Conservation (phyloP, 2,797 vertebrate species). For the Podarcis siculus region DNA sequence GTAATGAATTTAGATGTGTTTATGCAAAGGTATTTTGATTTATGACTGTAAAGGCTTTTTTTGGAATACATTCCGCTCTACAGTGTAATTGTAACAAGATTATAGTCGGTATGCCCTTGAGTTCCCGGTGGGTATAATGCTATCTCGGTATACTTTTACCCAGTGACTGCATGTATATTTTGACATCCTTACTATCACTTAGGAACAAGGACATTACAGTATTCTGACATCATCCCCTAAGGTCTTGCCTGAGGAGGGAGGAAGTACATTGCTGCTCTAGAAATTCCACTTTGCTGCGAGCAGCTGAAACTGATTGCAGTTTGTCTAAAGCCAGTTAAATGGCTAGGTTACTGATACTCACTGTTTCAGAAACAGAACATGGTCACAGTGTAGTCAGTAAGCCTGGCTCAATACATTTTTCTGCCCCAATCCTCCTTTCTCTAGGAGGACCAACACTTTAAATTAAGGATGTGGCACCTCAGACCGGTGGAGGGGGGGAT, state of each 20-base stretch:
- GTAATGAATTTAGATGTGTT: neutral
- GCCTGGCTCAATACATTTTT: neutral
- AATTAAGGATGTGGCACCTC: too few species aligned
- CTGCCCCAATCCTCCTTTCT: neutral
- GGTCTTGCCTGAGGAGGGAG: conserved; percentile 15
- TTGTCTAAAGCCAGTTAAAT: neutral
- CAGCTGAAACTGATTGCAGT: neutral
- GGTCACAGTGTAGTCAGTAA: neutral
- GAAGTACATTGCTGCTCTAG: neutral
- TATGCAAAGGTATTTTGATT: neutral
- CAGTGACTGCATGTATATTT: neutral
- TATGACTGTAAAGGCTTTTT: neutral
- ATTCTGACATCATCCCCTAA: conserved; percentile 28
- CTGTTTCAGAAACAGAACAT: neutral
- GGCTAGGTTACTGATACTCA: neutral
- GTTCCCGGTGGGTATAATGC: conserved; percentile 16
- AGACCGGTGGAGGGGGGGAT: too few species aligned
- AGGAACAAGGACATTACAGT: conserved; percentile 4
- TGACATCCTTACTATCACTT: neutral
- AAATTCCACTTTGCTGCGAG: neutral
- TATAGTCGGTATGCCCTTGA: neutral
- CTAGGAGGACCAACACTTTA: neutral
- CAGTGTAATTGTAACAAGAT: conserved; percentile 1
- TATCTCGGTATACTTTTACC: neutral
- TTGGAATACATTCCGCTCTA: neutral